phyloP scores from a whole-genome alignment of 2,797 vertebrate genomes.

The Gobionotothen gibberifrons region DNA sequence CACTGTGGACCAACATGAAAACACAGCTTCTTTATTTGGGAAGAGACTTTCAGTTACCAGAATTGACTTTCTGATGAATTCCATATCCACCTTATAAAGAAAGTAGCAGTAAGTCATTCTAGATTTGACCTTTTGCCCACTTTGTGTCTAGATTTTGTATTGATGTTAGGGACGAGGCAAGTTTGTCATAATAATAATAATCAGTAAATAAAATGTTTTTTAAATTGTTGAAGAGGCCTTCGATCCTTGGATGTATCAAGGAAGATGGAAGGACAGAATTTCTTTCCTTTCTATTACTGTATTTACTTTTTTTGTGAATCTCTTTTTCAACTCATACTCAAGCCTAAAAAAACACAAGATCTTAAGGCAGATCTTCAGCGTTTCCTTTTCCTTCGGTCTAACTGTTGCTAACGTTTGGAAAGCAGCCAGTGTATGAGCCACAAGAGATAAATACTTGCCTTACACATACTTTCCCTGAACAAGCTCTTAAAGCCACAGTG shows the following conservation, averaged over 20 bases:
- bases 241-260: background rate
- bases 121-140: background rate
- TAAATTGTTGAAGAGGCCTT: background rate
- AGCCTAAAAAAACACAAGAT: background rate
- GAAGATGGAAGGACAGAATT: background rate
- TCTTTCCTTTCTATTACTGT: background rate
- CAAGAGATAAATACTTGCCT: slow-evolving; percentile 71
- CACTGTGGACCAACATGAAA: slow-evolving; percentile 64
- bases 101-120: background rate
- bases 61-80: slow-evolving; percentile 32
- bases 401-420: slow-evolving; percentile 52
- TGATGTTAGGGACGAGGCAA: background rate
- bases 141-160: background rate
- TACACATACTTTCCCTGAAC: slow-evolving; percentile 59
- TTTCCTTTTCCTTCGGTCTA: slow-evolving; percentile 35
- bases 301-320: slow-evolving; percentile 1
- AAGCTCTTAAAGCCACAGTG: slow-evolving; percentile 62
- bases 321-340: slow-evolving; percentile 14
- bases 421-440: slow-evolving; percentile 58
- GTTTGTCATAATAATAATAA: background rate
- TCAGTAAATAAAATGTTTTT: background rate
- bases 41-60: background rate
- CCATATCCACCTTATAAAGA: background rate
- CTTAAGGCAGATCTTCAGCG: slow-evolving; percentile 9
- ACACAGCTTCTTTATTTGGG: slow-evolving; percentile 34